Conservation (phyloP, 2,888 invertebrate genomes). For the Stenodera caucasica region DNA sequence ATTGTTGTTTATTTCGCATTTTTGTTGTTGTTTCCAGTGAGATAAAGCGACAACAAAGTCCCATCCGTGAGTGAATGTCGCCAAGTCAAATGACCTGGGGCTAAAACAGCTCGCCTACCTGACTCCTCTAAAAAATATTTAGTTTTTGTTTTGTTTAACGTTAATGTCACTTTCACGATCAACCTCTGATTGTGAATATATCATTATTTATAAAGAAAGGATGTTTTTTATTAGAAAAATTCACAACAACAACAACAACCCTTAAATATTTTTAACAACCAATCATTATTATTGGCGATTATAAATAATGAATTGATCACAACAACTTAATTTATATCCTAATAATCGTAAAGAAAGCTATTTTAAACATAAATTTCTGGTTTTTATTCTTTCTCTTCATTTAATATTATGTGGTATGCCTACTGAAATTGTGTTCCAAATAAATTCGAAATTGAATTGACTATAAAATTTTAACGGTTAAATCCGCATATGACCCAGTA, state of each 20-base stretch:
- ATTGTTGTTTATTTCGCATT: neutral
- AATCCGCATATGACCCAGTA: neutral
- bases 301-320: too few species aligned
- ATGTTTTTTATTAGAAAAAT: too few species aligned
- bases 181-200: constrained; percentile 22
- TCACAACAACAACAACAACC: neutral
- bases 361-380: neutral
- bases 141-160: constrained; percentile 22
- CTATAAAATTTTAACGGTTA: constrained; percentile 6
- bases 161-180: constrained; percentile 26
- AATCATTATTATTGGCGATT: neutral
- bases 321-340: neutral
- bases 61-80: constrained; percentile 16
- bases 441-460: constrained; percentile 1
- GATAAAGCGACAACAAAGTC: constrained; percentile 9
- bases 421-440: neutral
- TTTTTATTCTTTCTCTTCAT: neutral
- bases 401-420: neutral
- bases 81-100: constrained; percentile 27
- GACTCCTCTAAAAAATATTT: constrained; percentile 20
- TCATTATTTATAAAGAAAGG: neutral
- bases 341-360: neutral
- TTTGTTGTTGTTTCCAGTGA: neutral
- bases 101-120: constrained; percentile 38
- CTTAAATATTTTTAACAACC: neutral